These are phyloP conservation scores for Lota lota DNA, from an alignment of 2,113 vertebrate species.

Conservation along the genomic window DNA sequence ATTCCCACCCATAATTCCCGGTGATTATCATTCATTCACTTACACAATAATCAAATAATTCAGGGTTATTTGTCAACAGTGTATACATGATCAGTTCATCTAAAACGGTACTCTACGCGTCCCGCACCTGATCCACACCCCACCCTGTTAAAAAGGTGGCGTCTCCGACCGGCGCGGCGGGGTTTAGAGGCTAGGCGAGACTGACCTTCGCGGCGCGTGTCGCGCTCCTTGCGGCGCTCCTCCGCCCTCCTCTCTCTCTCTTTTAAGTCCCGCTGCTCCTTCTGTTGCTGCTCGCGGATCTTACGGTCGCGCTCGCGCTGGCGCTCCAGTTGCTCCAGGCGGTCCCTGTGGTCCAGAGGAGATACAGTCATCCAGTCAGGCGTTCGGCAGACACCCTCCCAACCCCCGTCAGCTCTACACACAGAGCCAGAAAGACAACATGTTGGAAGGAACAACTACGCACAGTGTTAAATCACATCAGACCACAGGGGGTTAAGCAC, in stretches of 20 bases:
- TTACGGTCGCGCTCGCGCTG: constrained; percentile 90
- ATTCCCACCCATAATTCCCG: no score
- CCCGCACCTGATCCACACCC: no score
- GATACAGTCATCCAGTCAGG: constrained; percentile 34
- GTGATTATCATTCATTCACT: no score
- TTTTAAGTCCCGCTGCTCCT: constrained; percentile 90
- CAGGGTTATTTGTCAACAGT: no score
- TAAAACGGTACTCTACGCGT: no score
- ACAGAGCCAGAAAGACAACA: neutral
- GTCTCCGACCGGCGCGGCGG: no score
- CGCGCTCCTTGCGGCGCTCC: constrained; percentile 87
- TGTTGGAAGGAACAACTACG: no score
- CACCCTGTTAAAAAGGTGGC: no score
- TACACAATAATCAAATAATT: no score
- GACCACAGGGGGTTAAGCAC: no score
- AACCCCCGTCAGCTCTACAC: constrained; percentile 11
- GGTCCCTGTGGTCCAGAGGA: constrained; percentile 79
- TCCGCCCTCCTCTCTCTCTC: constrained; percentile 87
- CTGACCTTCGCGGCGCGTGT: constrained; percentile 84
- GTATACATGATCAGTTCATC: no score
- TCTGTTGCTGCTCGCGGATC: constrained; percentile 87
- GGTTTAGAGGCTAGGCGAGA: no score
- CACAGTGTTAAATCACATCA: neutral
- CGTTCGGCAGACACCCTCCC: constrained; percentile 11
- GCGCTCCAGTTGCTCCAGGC: constrained; percentile 90